phyloP scores from a whole-genome alignment of 2,888 invertebrate genomes.

The Oconnorella tubifera region DNA sequence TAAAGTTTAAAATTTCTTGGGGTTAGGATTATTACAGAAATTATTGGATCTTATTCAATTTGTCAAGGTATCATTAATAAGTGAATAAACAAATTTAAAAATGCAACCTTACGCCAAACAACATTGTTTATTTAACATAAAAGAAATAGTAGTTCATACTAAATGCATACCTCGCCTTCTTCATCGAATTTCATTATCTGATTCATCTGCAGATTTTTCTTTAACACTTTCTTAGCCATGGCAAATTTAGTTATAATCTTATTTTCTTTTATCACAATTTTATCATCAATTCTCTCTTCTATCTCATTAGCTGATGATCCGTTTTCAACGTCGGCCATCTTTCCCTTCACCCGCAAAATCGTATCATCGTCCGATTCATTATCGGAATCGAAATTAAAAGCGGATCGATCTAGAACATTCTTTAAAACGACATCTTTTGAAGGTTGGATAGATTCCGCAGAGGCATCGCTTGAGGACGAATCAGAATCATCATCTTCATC shows the following conservation, averaged over 20 bases:
- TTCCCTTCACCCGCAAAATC: neutral
- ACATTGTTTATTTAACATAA: neutral
- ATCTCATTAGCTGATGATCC: too few relatives aligned
- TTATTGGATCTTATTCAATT: neutral
- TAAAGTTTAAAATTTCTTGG: too few relatives aligned
- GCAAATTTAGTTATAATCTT: neutral
- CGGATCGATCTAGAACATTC: neutral
- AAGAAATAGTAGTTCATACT: neutral
- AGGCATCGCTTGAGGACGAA: neutral
- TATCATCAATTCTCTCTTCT: neutral
- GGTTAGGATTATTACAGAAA: too few relatives aligned
- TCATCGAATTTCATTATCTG: neutral
- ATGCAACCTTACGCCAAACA: too few relatives aligned
- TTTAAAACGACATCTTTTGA: neutral
- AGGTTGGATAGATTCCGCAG: neutral
- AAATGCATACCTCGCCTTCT: constrained; percentile 1
- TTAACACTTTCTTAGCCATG: neutral
- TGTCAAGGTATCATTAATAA: neutral
- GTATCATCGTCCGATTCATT: neutral
- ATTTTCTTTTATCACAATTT: neutral
- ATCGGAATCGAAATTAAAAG: neutral
- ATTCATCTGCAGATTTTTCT: neutral
- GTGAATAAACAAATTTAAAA: neutral
- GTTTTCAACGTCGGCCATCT: too few relatives aligned
- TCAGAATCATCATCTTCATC: neutral